A percentile compares a stretch with the other conserved stretches of the same genome.
Conservation (phyloP, 2,888 invertebrate genomes). For the Hyppa rectilinea region DNA sequence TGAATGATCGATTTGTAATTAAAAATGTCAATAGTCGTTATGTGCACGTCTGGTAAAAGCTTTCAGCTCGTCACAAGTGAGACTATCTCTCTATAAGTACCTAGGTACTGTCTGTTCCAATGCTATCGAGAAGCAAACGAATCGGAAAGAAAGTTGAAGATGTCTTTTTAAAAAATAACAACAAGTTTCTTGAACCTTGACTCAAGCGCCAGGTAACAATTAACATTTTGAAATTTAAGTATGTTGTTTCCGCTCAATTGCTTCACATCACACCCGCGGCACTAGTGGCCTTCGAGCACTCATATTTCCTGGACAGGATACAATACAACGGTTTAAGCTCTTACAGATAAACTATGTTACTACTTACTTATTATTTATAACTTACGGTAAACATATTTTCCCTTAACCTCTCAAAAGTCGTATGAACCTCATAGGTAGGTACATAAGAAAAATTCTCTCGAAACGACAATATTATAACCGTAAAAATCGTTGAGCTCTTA, state of each 20-base stretch:
- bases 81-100: too few species aligned
- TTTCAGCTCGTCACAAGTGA: neutral
- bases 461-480: too few species aligned
- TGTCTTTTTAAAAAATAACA: neutral
- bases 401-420: too few species aligned
- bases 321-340: neutral
- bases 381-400: neutral
- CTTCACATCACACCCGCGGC: slow-evolving; percentile 7
- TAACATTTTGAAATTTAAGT: neutral
- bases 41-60: neutral
- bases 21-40: neutral
- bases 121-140: slow-evolving; percentile 1
- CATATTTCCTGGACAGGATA: neutral
- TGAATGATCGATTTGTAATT: neutral
- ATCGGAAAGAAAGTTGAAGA: neutral
- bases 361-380: slow-evolving; percentile 22
- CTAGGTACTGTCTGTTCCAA: neutral
- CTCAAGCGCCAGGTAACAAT: neutral
- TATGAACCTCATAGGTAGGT: too few species aligned
- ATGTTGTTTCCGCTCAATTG: neutral
- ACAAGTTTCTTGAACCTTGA: neutral
- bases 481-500: too few species aligned
- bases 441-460: too few species aligned
- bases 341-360: neutral
- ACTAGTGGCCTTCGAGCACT: too few species aligned